Conservation (phyloP, 2,797 vertebrate genomes). For the Eleutherodactylus coqui region DNA sequence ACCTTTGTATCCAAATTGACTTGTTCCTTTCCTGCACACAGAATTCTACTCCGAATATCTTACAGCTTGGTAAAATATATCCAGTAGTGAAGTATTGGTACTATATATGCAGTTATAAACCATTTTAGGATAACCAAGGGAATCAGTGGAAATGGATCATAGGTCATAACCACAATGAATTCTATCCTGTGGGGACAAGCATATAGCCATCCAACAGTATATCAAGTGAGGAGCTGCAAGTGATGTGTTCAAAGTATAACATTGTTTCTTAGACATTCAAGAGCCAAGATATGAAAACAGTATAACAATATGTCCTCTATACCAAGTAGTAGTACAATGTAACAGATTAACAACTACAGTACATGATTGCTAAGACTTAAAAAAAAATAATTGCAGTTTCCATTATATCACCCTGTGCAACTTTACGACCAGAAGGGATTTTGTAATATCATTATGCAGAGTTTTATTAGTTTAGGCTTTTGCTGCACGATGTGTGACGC, state of each 20-base stretch:
- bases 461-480: no score
- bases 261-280: background rate
- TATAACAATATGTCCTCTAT: background rate
- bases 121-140: no score
- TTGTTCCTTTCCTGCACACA: background rate
- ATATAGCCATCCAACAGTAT: background rate
- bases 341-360: background rate
- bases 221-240: constrained; percentile 20
- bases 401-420: no score
- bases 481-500: no score
- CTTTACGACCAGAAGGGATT: no score
- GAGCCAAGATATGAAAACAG: background rate
- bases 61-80: background rate
- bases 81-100: background rate
- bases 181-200: background rate
- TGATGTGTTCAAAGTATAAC: background rate
- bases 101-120: no score
- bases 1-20: background rate
- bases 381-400: no score
- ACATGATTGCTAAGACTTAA: no score
- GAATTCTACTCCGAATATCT: background rate
- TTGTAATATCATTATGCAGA: no score
- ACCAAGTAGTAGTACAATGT: background rate
- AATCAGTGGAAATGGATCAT: no score
- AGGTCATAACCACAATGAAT: constrained; percentile 27